Evolutionary conservation across 2,888 invertebrate genomes (phyloP), one percentile per base, ranked within the genome.

Genomic region (Melanostoma scalare): DNA sequence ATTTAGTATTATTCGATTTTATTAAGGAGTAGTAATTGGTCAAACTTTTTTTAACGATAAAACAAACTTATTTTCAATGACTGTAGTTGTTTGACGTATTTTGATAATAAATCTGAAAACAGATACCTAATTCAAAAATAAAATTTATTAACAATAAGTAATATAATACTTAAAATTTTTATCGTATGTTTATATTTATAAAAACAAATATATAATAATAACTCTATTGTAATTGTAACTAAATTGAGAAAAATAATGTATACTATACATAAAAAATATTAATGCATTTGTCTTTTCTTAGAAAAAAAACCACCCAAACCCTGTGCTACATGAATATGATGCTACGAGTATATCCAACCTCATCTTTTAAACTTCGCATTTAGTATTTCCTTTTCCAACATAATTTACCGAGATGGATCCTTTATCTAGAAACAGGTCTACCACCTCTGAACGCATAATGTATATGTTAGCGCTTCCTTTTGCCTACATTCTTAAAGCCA

Each of bases 121-220:
- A 74, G 71, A 76, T 35, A n/a, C n/a, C n/a, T n/a, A 61, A 35
- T 36, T 35, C 58, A 48, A 35, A 60, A 63, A 56, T 69, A 58
- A 69, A 69, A 56, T 55, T 55, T 55, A 55, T 30, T 6, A 10
- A 38, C 36, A 31, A 38, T 0, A 78, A 63, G 61, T 40, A 60
- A 5, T 10, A 72, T 60, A 63, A 77, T 56, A 77, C 38, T 65
- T 78, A 68, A 69, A 50, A 75, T 80, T 75, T 75, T 65, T 78
- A 69, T 73, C 48, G 61, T 82, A 77, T 82, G 71, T 82, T 82
- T 77, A 82, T 82, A 78, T 82, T 73, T 82, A 78, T 65, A 82
- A 63, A 63, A 63, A 46, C 4, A 63, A 50, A 56, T 56, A 77
- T 68, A 68, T 44, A 58, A 35, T 58, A 75, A 73, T 65, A 55